These are phyloP conservation scores for Chiroxiphia lanceolata DNA, from an alignment of 2,797 vertebrate genomes.

Conservation along the genomic window DNA sequence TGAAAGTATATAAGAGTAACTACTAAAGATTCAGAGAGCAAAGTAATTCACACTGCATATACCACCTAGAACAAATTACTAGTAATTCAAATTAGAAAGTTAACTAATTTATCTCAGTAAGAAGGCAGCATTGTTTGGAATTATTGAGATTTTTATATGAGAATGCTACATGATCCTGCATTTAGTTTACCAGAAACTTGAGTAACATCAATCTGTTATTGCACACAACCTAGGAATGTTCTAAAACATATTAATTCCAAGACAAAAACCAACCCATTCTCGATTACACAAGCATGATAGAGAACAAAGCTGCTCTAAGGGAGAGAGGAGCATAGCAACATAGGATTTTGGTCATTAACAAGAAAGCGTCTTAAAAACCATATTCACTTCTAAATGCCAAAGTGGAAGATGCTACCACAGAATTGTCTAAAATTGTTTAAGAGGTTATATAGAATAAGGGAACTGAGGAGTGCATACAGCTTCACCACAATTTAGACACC, in stretches of 20 bases:
- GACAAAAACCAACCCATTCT: neutral
- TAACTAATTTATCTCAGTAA: neutral
- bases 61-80: neutral
- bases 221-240: neutral
- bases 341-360: neutral
- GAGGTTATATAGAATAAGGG: neutral
- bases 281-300: neutral
- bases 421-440: neutral
- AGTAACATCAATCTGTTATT: neutral
- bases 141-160: neutral
- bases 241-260: neutral
- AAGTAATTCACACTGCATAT: neutral
- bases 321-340: neutral
- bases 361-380: neutral
- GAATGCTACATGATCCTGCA: neutral
- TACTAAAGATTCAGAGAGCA: neutral
- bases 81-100: neutral
- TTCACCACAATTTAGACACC: neutral
- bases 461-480: neutral
- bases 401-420: neutral
- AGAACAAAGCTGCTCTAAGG: neutral
- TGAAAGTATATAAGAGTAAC: constrained; percentile 70
- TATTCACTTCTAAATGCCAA: neutral
- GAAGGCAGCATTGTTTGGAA: neutral
- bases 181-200: neutral